These are phyloP conservation scores for Paramacrobiotus metropolitanus DNA, from an alignment of 1,140 invertebrate genomes.

Conservation along the genomic window DNA sequence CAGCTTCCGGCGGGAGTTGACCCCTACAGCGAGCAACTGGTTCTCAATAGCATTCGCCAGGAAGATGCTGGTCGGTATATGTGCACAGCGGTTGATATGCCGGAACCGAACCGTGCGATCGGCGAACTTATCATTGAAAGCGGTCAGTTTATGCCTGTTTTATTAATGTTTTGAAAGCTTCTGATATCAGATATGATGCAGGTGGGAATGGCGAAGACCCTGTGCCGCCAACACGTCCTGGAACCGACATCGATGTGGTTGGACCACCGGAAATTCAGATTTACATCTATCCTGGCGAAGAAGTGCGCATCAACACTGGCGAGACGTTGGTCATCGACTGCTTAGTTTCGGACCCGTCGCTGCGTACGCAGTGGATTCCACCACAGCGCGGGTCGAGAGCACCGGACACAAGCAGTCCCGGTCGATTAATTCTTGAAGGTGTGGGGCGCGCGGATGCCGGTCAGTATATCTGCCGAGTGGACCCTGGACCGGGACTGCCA, in stretches of 20 bases:
- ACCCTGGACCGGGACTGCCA: too few relatives aligned
- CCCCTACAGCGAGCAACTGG: not conserved
- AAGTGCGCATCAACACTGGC: not conserved
- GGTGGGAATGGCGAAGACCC: too few relatives aligned
- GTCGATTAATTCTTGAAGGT: too few relatives aligned
- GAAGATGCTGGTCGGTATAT: conserved; percentile 51
- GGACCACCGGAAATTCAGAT: too few relatives aligned
- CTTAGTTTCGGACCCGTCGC: not conserved
- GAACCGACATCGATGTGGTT: too few relatives aligned
- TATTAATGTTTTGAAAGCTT: too few relatives aligned
- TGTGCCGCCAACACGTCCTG: too few relatives aligned
- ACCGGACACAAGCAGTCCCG: too few relatives aligned
- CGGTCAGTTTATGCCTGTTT: conserved; percentile 41
- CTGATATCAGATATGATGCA: too few relatives aligned
- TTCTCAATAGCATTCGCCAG: conserved; percentile 22
- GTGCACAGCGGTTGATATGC: conserved; percentile 46
- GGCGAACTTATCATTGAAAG: conserved; percentile 21
- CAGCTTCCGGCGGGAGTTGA: not conserved
- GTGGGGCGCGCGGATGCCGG: too few relatives aligned
- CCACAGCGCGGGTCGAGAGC: not conserved
- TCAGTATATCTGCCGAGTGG: too few relatives aligned
- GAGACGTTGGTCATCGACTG: not conserved
- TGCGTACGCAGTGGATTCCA: not conserved
- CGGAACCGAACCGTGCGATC: conserved; percentile 26
- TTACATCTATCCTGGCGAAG: not conserved